Evolutionary conservation across 2,113 vertebrate species (phyloP).

Genomic region (Percina caprodes): DNA sequence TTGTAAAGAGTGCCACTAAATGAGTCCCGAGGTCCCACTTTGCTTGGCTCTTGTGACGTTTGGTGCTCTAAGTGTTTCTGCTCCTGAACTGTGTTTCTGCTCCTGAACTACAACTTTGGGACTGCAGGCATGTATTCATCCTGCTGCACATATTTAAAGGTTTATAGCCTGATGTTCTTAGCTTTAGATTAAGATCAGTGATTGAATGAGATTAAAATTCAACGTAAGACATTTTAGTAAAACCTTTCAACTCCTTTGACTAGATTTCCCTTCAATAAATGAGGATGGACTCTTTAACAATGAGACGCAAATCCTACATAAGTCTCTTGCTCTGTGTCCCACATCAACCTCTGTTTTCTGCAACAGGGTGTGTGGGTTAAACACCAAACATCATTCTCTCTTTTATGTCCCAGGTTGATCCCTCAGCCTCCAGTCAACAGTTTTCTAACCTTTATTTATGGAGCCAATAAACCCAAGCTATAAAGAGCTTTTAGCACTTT

Average conservation of each 20-base stretch:
- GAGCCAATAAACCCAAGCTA: not conserved
- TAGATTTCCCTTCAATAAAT: too few relatives aligned
- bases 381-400: not conserved
- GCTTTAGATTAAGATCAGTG: not conserved
- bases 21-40: too few relatives aligned
- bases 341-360: not conserved
- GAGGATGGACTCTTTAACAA: not conserved
- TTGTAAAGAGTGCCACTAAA: too few relatives aligned
- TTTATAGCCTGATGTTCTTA: not conserved
- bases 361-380: not conserved
- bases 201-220: not conserved
- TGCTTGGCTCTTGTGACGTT: too few relatives aligned
- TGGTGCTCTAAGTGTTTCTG: too few relatives aligned
- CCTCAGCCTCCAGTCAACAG: not conserved
- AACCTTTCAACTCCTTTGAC: too few relatives aligned
- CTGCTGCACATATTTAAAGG: not conserved
- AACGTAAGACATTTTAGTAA: too few relatives aligned
- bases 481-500: slow-evolving; percentile 1
- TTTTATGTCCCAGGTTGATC: not conserved
- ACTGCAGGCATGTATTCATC: not conserved
- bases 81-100: too few relatives aligned
- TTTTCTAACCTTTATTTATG: slow-evolving; percentile 2
- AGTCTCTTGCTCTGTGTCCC: not conserved
- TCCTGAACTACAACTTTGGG: too few relatives aligned
- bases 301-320: not conserved